A percentile compares a stretch with the other conserved stretches of the same genome.
phyloP scores from a whole-genome alignment of 2,797 vertebrate genomes.

The Carduelis carduelis region DNA sequence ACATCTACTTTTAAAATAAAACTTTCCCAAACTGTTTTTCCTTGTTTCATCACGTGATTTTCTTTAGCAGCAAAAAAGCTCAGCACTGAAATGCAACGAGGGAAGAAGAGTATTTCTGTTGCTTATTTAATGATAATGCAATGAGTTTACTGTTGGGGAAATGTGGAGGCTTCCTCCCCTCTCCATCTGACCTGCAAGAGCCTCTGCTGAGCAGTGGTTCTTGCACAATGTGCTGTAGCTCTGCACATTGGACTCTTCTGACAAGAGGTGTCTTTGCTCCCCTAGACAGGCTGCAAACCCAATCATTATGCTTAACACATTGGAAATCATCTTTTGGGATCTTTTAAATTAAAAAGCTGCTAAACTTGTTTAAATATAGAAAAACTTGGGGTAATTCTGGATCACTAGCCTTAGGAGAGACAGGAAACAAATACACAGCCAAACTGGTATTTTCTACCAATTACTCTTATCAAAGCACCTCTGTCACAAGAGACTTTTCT shows the following conservation, averaged over 20 bases:
- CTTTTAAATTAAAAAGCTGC: background rate
- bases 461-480: background rate
- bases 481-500: background rate
- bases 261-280: background rate
- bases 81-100: accelerated
- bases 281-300: background rate
- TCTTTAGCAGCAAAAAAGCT: background rate
- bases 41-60: background rate
- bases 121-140: background rate
- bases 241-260: background rate
- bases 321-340: background rate
- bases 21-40: slow-evolving; percentile 28
- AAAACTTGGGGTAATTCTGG: background rate
- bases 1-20: slow-evolving; percentile 37
- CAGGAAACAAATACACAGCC: background rate
- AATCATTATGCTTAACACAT: background rate
- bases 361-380: background rate
- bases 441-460: background rate
- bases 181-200: background rate
- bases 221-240: too few relatives aligned
- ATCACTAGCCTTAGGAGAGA: background rate
- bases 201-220: background rate
- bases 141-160: background rate
- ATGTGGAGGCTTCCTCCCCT: background rate
- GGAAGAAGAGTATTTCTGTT: background rate